Evolutionary conservation across 2,888 invertebrate species (phyloP).

Genomic region (Piscicola geometra): DNA sequence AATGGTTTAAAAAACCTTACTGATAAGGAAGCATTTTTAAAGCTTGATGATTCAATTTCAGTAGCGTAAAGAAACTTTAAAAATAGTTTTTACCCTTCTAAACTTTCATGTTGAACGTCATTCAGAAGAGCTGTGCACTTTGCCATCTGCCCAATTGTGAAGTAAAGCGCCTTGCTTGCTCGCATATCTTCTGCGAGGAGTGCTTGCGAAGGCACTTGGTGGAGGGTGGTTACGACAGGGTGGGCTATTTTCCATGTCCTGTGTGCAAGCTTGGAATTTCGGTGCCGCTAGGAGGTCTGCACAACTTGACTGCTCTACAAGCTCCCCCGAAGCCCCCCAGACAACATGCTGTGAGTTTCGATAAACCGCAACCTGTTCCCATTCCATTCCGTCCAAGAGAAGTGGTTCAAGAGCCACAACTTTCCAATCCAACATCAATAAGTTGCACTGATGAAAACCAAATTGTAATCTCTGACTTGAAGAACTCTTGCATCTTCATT

Average conservation of each 20-base stretch:
- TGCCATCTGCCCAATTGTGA: not conserved
- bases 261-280: slow-evolving; percentile 45
- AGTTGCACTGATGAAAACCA: slow-evolving; percentile 22
- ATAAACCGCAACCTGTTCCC: not conserved
- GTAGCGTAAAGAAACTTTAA: too few species aligned
- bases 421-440: slow-evolving; percentile 34
- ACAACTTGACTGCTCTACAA: slow-evolving; percentile 41
- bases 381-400: not conserved
- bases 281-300: slow-evolving; percentile 47
- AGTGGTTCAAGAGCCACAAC: not conserved
- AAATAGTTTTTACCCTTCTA: too few species aligned
- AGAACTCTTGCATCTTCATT: slow-evolving; percentile 31
- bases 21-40: too few species aligned
- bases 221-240: slow-evolving; percentile 38
- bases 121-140: not conserved
- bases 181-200: slow-evolving; percentile 50
- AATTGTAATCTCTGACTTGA: slow-evolving; percentile 36
- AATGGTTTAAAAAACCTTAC: too few species aligned
- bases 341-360: not conserved
- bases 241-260: slow-evolving; percentile 48
- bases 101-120: too few species aligned
- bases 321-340: too few species aligned
- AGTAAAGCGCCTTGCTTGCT: slow-evolving; percentile 50
- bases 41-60: too few species aligned
- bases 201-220: slow-evolving; percentile 48